Percentiles rank a stretch among this genome's conserved stretches.
Conservation (phyloP, 2,888 invertebrate genomes). For the Caenorhabditis parvicauda region DNA sequence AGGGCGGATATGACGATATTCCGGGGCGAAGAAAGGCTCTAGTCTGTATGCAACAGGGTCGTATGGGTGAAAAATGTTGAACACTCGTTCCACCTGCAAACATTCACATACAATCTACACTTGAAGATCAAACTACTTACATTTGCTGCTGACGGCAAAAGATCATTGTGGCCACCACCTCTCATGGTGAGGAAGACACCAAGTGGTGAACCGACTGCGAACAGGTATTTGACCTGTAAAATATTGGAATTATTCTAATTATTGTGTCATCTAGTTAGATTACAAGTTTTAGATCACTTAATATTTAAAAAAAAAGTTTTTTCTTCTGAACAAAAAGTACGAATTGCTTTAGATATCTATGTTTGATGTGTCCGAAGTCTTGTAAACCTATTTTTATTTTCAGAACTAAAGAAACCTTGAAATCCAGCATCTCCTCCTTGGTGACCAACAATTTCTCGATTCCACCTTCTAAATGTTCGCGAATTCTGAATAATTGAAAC, state of each 20-base stretch:
- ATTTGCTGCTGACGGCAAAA: constrained; percentile 21
- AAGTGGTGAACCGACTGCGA: constrained; percentile 59
- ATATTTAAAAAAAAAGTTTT: constrained; percentile 1
- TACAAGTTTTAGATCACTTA: too few relatives aligned
- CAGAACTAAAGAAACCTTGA: constrained; percentile 26
- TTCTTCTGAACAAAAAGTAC: constrained; percentile 3
- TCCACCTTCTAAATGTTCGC: constrained; percentile 42
- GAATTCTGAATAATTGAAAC: constrained; percentile 7
- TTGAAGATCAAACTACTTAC: background rate
- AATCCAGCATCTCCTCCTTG: constrained; percentile 46
- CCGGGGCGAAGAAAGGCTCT: constrained; percentile 56
- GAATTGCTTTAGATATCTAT: background rate
- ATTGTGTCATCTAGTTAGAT: too few relatives aligned
- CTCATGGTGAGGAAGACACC: constrained; percentile 60
- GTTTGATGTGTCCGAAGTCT: background rate
- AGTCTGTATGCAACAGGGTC: constrained; percentile 59
- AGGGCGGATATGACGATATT: constrained; percentile 57
- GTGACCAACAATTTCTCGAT: constrained; percentile 44
- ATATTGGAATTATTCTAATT: too few relatives aligned
- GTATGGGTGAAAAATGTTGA: constrained; percentile 57
- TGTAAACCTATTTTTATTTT: background rate
- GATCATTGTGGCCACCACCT: constrained; percentile 37
- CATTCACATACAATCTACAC: background rate
- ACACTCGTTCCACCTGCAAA: constrained; percentile 45
- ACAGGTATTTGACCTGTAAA: constrained; percentile 53